Evolutionary conservation across 2,797 vertebrate species (phyloP).

Genomic region (Choloepus didactylus): DNA sequence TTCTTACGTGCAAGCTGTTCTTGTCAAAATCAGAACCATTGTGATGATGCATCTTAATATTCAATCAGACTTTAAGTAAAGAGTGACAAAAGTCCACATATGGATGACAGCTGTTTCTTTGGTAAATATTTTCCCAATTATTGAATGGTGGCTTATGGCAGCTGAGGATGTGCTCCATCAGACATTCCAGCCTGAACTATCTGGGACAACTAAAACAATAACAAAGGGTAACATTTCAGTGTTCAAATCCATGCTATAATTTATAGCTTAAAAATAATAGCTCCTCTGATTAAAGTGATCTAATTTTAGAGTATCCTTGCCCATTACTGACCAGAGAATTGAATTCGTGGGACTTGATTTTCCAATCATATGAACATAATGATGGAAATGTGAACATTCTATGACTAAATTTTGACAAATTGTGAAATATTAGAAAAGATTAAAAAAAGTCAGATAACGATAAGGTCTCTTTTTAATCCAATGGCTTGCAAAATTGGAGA

Average conservation of each 20-base stretch:
- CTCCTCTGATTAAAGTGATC: neutral
- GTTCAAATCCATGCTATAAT: constrained; percentile 65
- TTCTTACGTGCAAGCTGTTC: constrained; percentile 90
- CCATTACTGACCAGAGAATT: neutral
- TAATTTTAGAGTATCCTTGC: neutral
- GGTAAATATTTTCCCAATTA: constrained; percentile 91
- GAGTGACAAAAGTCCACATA: constrained; percentile 92
- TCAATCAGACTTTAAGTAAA: constrained; percentile 90
- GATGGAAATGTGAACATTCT: neutral
- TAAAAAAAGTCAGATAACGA: neutral
- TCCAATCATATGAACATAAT: constrained; percentile 33
- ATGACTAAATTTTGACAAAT: constrained; percentile 25
- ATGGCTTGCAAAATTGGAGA: neutral
- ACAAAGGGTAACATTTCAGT: constrained; percentile 56
- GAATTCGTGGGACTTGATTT: neutral
- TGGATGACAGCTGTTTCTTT: constrained; percentile 90
- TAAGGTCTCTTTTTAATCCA: neutral
- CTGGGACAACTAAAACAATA: constrained; percentile 67
- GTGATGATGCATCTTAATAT: constrained; percentile 90
- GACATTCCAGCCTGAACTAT: constrained; percentile 79
- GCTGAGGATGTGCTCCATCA: constrained; percentile 83
- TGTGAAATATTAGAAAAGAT: constrained; percentile 32
- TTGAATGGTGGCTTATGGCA: constrained; percentile 87
- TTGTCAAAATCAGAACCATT: constrained; percentile 89
- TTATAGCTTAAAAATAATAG: constrained; percentile 61